Percentiles rank a stretch among this genome's conserved stretches.
These are phyloP conservation scores for Rhinoderma darwinii DNA, from an alignment of 2,113 vertebrate genomes.

Conservation along the genomic window DNA sequence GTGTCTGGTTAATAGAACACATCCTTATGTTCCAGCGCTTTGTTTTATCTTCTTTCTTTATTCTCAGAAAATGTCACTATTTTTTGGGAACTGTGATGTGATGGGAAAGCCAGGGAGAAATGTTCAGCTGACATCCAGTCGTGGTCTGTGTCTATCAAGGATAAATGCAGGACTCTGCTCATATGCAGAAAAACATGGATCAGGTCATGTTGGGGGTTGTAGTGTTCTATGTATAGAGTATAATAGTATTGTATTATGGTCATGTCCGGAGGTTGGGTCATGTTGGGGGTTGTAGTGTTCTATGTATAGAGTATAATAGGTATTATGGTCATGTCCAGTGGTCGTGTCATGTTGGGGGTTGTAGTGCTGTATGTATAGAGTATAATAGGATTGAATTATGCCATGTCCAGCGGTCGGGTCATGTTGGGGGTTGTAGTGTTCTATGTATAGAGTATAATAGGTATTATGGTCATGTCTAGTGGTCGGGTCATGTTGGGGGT, in stretches of 20 bases:
- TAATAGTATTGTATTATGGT: neutral
- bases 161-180: neutral
- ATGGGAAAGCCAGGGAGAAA: neutral
- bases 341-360: neutral
- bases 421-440: too few relatives aligned
- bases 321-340: neutral
- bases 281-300: neutral
- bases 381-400: too few relatives aligned
- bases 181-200: too few relatives aligned
- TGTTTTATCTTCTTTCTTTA: neutral
- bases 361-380: too few relatives aligned
- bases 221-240: too few relatives aligned
- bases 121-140: neutral
- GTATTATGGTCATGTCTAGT: neutral
- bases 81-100: neutral
- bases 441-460: neutral
- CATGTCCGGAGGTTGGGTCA: neutral
- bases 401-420: too few relatives aligned
- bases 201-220: too few relatives aligned
- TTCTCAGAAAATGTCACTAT: neutral
- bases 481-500: neutral
- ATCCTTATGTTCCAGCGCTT: slow-evolving; percentile 20
- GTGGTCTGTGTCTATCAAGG: neutral
- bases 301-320: neutral
- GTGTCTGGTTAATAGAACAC: neutral